Conservation (phyloP, 2,888 invertebrate species). For the Dolomedes plantarius region DNA sequence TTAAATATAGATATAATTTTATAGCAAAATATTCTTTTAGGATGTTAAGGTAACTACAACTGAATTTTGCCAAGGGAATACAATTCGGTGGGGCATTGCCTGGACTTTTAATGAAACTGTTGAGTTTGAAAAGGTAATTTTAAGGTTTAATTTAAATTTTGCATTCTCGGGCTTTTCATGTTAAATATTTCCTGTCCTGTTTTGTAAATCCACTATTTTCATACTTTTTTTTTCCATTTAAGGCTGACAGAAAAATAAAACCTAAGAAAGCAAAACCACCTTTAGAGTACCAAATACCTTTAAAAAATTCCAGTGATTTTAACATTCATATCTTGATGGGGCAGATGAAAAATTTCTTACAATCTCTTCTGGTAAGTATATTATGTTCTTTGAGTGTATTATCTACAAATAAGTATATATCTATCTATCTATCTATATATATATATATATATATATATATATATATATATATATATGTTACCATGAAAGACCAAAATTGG, state of each 20-base stretch:
- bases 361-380: too few relatives aligned
- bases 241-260: slow-evolving; percentile 33
- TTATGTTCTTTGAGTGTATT: too few relatives aligned
- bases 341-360: background rate
- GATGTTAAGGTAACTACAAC: slow-evolving; percentile 84
- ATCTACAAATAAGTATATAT: too few relatives aligned
- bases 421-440: too few relatives aligned
- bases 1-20: too few relatives aligned
- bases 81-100: slow-evolving; percentile 96
- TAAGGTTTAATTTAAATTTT: too few relatives aligned
- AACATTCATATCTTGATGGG: background rate
- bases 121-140: slow-evolving; percentile 65
- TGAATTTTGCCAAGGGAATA: slow-evolving; percentile 94
- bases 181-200: too few relatives aligned
- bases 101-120: slow-evolving; percentile 83
- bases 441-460: too few relatives aligned
- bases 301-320: background rate
- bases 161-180: too few relatives aligned
- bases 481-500: too few relatives aligned
- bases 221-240: slow-evolving; percentile 13
- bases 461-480: too few relatives aligned
- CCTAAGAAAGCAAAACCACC: slow-evolving; percentile 43
- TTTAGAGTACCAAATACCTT: slow-evolving; percentile 19
- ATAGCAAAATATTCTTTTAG: slow-evolving; percentile 73
- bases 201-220: too few relatives aligned